phyloP scores from a whole-genome alignment of 2,113 vertebrate genomes.

The Zosterops pallidus region DNA sequence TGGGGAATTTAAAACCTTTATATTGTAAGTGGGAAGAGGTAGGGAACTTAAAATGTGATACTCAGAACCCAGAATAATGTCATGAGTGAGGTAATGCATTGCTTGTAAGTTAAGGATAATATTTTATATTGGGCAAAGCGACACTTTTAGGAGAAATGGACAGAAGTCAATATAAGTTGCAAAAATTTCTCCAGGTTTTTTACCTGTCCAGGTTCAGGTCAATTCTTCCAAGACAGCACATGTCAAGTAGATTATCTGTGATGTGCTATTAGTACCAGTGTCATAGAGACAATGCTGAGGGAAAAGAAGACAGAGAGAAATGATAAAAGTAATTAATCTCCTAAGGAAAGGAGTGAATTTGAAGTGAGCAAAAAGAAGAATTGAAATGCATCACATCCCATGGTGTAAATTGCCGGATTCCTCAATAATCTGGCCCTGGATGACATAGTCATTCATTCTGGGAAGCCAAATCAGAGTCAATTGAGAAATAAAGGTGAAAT shows the following conservation, averaged over 20 bases:
- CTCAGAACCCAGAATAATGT: not conserved
- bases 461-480: not conserved
- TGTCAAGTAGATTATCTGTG: not conserved
- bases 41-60: not conserved
- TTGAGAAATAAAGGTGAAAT: not conserved
- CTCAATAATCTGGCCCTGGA: not conserved
- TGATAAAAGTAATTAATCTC: not conserved
- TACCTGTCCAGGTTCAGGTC: not conserved
- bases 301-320: not conserved
- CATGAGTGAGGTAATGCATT: rapidly evolving
- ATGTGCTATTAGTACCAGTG: not conserved
- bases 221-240: not conserved
- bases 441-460: not conserved
- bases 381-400: rapidly evolving
- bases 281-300: not conserved
- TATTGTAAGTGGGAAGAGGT: not conserved
- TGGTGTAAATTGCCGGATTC: not conserved
- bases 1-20: not conserved
- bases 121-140: not conserved
- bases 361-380: not conserved
- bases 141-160: not conserved
- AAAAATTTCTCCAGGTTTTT: not conserved
- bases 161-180: not conserved
- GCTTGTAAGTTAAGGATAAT: not conserved
- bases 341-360: not conserved